Evolutionary conservation across 2,113 vertebrate genomes (phyloP), one percentile per base, ranked within the genome.

Genomic region (Meleagris gallopavo): DNA sequence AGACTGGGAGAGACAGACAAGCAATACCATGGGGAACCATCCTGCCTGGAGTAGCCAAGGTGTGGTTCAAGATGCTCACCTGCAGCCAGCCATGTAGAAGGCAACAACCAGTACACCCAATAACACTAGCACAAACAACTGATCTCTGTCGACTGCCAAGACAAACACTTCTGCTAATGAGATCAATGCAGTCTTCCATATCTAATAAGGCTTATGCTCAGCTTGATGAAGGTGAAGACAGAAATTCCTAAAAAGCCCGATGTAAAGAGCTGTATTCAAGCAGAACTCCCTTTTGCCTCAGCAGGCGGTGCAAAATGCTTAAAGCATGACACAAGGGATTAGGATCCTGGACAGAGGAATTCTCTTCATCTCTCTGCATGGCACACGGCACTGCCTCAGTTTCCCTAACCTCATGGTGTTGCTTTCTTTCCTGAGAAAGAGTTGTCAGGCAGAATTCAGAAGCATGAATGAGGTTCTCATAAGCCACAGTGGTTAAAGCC

Each of bases 131-230:
- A 75, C 80, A 90, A 77, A 55, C 20, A 86, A 89, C 60, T 71
- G 67, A 88, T 93, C 82, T 80, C 92, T 91, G 69, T 83, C 75
- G 67, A 50, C 69, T 84, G 85, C 91, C 90, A 95, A 88, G 80
- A 78, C 52, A 77, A 95, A 79, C 80, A 75, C 65, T 88, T 95
- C 75, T 30, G 52, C 65, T 90, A 77, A 91, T 86, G 69, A 78
- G 89, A 91, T 94, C 88, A 94, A 81, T 48, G 61, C 91, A 88
- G 72, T 88, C 88, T 95, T 93, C 86, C 81, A 61, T 75, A 74
- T 61, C 65, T 88, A 95, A 95, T 78, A 93, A 95, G 88, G 93
- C 83, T 91, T 94, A 90, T 25, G 43, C 88, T 90, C 69, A 93
- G 34, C 54, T 69, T 95, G 83, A 75, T 72, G 88, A 91, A 94